A percentile compares a stretch with the other conserved stretches of the same genome.
Evolutionary conservation across 2,888 invertebrate species (phyloP).

Genomic region (Pyrrhosoma nymphula): DNA sequence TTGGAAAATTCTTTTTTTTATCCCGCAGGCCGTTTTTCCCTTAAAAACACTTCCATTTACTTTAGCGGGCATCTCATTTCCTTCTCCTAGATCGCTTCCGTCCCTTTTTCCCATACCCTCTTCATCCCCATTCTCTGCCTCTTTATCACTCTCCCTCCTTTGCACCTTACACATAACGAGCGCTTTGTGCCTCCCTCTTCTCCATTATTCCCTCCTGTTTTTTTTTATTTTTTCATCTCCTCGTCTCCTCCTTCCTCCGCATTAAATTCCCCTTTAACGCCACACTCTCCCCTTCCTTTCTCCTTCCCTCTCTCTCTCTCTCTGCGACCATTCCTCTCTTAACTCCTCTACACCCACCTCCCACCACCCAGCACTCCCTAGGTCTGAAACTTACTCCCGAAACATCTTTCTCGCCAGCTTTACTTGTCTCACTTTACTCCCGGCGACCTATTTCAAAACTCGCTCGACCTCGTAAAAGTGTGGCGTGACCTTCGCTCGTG

Average conservation of each 20-base stretch:
- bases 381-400: background rate
- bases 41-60: conserved; percentile 63
- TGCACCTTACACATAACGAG: conserved; percentile 21
- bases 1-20: background rate
- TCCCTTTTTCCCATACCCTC: background rate
- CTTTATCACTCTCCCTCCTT: background rate
- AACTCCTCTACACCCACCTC: background rate
- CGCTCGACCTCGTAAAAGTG: background rate
- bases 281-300: background rate
- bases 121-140: background rate
- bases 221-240: conserved; percentile 2
- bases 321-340: background rate
- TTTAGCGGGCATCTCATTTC: conserved; percentile 56
- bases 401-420: background rate
- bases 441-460: conserved; percentile 5
- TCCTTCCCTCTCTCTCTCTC: background rate
- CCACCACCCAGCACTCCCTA: background rate
- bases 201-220: background rate
- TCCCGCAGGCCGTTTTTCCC: conserved; percentile 33
- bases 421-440: background rate
- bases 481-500: background rate
- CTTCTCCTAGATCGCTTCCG: conserved; percentile 61
- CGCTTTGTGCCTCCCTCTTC: background rate
- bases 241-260: conserved; percentile 13
- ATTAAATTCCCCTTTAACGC: conserved; percentile 51